Percentiles rank a stretch among this genome's conserved stretches.
Conservation (phyloP, 1,140 invertebrate species). For the Neodiprion virginianus region DNA sequence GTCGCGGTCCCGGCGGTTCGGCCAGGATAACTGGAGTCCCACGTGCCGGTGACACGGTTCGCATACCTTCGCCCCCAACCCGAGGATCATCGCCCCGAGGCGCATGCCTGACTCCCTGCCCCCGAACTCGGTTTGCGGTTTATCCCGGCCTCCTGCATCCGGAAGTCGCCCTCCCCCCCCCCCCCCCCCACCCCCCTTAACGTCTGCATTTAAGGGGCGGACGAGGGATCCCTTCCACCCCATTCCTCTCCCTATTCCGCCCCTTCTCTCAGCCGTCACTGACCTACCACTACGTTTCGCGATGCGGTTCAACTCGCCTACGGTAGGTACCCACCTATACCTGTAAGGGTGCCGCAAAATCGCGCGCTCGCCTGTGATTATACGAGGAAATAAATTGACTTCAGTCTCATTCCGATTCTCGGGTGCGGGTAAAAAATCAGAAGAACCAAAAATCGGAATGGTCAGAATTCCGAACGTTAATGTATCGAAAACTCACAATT, state of each 20-base stretch:
- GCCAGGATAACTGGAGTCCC: conserved; percentile 47
- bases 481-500: no score
- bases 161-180: background rate
- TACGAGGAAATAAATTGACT: no score
- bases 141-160: background rate
- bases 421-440: no score
- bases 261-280: background rate
- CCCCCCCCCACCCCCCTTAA: background rate
- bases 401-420: no score
- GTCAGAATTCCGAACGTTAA: no score
- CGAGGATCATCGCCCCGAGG: conserved; percentile 23
- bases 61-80: conserved; percentile 35
- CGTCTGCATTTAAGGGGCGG: no score
- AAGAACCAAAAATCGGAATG: no score
- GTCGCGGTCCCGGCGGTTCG: conserved; percentile 38
- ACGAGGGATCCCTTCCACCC: background rate
- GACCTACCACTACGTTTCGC: conserved; percentile 21
- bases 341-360: no score
- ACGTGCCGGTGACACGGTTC: conserved; percentile 41
- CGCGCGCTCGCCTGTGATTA: no score
- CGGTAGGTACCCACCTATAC: no score
- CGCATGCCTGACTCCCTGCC: conserved; percentile 39
- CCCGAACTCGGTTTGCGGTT: background rate
- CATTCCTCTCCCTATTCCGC: background rate
- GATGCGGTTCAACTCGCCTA: no score